A percentile compares a stretch with the other conserved stretches of the same genome.
Evolutionary conservation across 2,113 vertebrate genomes (phyloP).

Genomic region (Capreolus pygargus): DNA sequence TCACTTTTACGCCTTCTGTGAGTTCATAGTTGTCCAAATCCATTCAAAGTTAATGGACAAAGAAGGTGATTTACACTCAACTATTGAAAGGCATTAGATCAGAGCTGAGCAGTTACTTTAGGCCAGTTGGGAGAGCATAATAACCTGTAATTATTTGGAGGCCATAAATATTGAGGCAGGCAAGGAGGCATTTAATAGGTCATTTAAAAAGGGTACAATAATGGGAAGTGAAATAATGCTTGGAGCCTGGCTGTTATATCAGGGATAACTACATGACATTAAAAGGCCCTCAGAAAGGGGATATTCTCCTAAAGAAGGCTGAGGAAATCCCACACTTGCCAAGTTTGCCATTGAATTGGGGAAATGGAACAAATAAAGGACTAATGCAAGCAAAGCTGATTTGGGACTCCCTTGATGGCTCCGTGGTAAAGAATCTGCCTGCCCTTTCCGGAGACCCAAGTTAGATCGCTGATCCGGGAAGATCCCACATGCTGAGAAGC

Average conservation of each 20-base stretch:
- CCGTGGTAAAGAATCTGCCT: background rate
- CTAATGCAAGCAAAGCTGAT: background rate
- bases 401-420: background rate
- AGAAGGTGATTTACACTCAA: background rate
- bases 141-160: background rate
- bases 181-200: background rate
- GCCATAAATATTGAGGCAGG: background rate
- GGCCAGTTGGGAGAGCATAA: background rate
- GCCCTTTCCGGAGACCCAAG: background rate
- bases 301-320: background rate
- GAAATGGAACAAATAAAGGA: background rate
- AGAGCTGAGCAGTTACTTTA: background rate
- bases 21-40: conserved; percentile 14
- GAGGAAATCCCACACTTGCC: background rate
- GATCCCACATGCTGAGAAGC: background rate
- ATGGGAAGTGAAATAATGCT: background rate
- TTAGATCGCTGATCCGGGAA: background rate
- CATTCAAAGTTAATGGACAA: conserved; percentile 1
- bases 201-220: background rate
- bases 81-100: background rate
- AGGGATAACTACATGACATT: background rate
- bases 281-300: background rate
- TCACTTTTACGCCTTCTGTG: background rate
- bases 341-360: background rate
- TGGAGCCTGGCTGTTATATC: background rate